phyloP scores from a whole-genome alignment of 2,797 vertebrate genomes.

The Tachyglossus aculeatus region DNA sequence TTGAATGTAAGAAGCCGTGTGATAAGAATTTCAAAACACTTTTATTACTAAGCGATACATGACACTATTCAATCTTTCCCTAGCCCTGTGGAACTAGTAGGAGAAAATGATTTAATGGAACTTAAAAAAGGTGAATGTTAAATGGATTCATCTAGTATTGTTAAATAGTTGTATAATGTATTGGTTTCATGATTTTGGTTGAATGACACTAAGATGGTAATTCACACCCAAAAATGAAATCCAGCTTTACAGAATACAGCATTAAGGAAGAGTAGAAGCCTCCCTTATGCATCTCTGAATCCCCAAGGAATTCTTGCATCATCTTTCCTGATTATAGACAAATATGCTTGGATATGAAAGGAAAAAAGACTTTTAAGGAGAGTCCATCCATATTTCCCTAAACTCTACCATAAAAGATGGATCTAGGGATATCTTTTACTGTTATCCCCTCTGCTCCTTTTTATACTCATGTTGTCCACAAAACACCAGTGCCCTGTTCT shows the following conservation, averaged over 20 bases:
- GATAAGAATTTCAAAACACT: neutral
- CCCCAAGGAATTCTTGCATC: too few species aligned
- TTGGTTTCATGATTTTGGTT: neutral
- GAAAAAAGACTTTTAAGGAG: too few species aligned
- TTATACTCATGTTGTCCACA: too few species aligned
- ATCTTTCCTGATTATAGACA: too few species aligned
- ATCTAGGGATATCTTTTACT: too few species aligned
- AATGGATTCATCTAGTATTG: neutral
- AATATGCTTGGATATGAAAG: too few species aligned
- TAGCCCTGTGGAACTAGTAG: neutral
- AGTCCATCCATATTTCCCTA: too few species aligned
- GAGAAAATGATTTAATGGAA: neutral
- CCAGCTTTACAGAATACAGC: neutral
- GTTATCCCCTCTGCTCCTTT: too few species aligned
- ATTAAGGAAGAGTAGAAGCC: neutral
- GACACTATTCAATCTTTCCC: neutral
- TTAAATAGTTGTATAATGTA: neutral
- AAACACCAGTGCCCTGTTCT: too few species aligned
- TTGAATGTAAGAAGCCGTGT: neutral
- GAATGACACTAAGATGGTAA: neutral
- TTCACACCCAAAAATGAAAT: conserved; percentile 4
- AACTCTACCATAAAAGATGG: too few species aligned
- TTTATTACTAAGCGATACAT: neutral
- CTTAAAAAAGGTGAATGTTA: neutral
- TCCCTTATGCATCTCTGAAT: neutral